Evolutionary conservation across 2,797 vertebrate genomes (phyloP).

Genomic region (Sphaeramia orbicularis): DNA sequence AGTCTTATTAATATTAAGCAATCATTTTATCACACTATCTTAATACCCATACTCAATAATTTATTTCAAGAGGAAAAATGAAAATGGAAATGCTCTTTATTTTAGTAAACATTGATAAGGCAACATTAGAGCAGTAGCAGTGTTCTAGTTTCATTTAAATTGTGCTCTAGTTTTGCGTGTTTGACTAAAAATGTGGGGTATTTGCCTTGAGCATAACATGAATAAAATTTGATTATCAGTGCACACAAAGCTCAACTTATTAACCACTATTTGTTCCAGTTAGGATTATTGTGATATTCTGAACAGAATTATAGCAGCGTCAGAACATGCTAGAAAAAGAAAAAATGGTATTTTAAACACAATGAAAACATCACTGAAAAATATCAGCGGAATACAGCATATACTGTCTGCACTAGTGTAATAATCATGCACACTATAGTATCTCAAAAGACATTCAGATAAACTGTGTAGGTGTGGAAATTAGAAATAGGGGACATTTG

Average conservation of each 20-base stretch:
- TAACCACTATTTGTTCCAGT: conserved; percentile 56
- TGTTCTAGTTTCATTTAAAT: conserved; percentile 46
- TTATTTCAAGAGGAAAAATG: conserved; percentile 35
- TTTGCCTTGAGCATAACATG: conserved; percentile 59
- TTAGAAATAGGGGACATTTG: conserved; percentile 73
- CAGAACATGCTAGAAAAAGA: conserved; percentile 12
- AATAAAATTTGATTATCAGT: conserved; percentile 60
- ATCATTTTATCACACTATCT: conserved; percentile 18
- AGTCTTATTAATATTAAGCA: conserved; percentile 29
- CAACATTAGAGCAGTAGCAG: conserved; percentile 12
- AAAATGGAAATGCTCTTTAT: neutral
- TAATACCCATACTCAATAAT: conserved; percentile 47
- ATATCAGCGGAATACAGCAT: neutral
- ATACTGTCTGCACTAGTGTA: neutral
- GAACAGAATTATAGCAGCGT: conserved; percentile 14
- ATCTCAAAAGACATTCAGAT: conserved; percentile 61
- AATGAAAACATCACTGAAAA: conserved; percentile 13
- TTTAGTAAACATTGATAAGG: conserved; percentile 34
- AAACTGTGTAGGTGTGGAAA: conserved; percentile 69
- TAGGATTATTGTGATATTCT: conserved; percentile 16
- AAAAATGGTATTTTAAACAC: conserved; percentile 23
- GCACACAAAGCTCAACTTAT: conserved; percentile 49
- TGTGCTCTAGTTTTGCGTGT: conserved; percentile 40
- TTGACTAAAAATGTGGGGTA: conserved; percentile 56
- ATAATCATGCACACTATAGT: conserved; percentile 20